Evolutionary conservation across 2,797 vertebrate genomes (phyloP).

Genomic region (Catostomus latipinnis): DNA sequence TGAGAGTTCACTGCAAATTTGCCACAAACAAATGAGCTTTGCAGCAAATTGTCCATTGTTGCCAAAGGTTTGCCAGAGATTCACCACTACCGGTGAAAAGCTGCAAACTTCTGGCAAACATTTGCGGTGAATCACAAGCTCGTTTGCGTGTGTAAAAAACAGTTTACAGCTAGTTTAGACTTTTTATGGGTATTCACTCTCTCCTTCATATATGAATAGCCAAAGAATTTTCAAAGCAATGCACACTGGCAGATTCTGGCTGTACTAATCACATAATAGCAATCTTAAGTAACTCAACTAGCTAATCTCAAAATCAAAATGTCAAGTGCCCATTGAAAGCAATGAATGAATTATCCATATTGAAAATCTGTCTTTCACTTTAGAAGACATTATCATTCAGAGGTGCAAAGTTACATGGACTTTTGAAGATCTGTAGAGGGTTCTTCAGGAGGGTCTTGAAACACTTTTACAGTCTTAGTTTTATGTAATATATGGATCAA

Average conservation of each 20-base stretch:
- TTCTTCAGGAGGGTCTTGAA: neutral
- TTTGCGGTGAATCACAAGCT: no score
- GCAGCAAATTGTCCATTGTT: no score
- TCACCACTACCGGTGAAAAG: no score
- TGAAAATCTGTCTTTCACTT: slow-evolving; percentile 6
- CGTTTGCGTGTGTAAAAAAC: no score
- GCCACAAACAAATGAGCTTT: no score
- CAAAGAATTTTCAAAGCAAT: no score
- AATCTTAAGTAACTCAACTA: neutral
- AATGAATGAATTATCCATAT: slow-evolving; percentile 9
- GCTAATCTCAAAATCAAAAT: neutral
- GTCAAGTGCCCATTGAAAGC: neutral
- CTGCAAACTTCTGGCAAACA: no score
- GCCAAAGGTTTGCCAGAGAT: no score
- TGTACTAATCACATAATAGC: slow-evolving; percentile 5
- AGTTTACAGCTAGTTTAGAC: no score
- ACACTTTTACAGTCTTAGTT: slow-evolving; percentile 6
- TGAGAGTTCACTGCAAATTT: no score
- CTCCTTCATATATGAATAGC: no score
- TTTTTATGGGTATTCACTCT: no score
- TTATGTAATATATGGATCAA: slow-evolving; percentile 24
- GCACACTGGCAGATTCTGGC: neutral
- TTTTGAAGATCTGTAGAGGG: slow-evolving; percentile 4
- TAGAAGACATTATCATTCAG: slow-evolving; percentile 11
- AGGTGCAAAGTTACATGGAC: neutral